Evolutionary conservation across 1,140 invertebrate species (phyloP).

Genomic region (Bombus breviceps): DNA sequence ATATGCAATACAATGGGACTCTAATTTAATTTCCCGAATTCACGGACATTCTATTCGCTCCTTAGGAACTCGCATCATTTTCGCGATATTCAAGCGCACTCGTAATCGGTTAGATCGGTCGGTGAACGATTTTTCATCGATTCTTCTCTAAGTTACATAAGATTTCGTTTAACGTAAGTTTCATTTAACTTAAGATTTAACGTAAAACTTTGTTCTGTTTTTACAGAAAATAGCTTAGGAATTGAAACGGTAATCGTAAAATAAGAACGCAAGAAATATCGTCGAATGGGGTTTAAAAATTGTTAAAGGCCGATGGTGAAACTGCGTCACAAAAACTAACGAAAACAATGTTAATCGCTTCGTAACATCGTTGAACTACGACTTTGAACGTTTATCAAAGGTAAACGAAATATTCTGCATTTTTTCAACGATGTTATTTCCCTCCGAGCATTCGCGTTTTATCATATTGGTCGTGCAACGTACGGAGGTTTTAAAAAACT

Average conservation of each 20-base stretch:
- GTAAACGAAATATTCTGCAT: neutral
- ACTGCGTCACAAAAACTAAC: too few relatives aligned
- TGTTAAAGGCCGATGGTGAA: too few relatives aligned
- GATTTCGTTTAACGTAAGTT: neutral
- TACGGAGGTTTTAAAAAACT: neutral
- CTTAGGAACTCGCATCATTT: neutral
- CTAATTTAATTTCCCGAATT: slow-evolving; percentile 19
- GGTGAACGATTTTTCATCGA: slow-evolving; percentile 2
- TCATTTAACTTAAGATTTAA: too few relatives aligned
- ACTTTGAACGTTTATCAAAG: too few relatives aligned
- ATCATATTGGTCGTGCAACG: neutral
- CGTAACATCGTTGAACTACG: too few relatives aligned
- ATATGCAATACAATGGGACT: neutral
- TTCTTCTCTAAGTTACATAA: neutral
- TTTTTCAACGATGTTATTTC: neutral
- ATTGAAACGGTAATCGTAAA: too few relatives aligned
- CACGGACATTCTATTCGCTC: neutral
- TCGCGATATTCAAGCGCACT: neutral
- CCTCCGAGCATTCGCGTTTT: neutral
- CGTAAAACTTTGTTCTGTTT: too few relatives aligned
- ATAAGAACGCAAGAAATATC: too few relatives aligned
- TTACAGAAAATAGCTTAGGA: too few relatives aligned
- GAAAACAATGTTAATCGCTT: too few relatives aligned
- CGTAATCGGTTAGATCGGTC: neutral
- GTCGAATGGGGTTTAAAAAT: too few relatives aligned